phyloP scores from a whole-genome alignment of 1,140 invertebrate species.

The Bombus pascuorum region DNA sequence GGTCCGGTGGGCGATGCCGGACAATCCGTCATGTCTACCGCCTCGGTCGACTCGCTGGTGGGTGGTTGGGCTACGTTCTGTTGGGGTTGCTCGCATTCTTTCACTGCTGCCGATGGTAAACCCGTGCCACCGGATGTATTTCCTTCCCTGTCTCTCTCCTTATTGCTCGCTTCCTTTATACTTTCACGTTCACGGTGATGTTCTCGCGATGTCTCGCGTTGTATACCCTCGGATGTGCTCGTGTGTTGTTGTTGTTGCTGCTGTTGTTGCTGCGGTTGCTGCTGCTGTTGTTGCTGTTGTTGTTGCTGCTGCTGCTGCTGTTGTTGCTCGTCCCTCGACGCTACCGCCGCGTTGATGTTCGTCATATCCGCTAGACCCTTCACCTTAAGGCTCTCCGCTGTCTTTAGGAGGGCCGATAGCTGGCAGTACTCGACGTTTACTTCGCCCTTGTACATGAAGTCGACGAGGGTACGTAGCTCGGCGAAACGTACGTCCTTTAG shows the following conservation, averaged over 20 bases:
- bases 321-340: slow-evolving; percentile 76
- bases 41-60: slow-evolving; percentile 66
- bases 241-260: slow-evolving; percentile 59
- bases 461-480: slow-evolving; percentile 94
- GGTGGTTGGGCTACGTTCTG: slow-evolving; percentile 69
- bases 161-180: slow-evolving; percentile 51
- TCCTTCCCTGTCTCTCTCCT: slow-evolving; percentile 67
- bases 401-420: slow-evolving; percentile 94
- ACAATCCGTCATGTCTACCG: slow-evolving; percentile 75
- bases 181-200: slow-evolving; percentile 65
- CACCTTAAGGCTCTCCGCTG: slow-evolving; percentile 95
- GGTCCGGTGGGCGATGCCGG: slow-evolving; percentile 76
- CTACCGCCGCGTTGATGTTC: slow-evolving; percentile 85
- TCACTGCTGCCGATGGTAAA: slow-evolving; percentile 76
- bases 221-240: slow-evolving; percentile 54
- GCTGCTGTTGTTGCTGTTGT: slow-evolving; percentile 44
- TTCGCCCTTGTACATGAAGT: slow-evolving; percentile 98
- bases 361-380: slow-evolving; percentile 96
- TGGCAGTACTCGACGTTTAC: slow-evolving; percentile 97
- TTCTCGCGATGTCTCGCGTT: slow-evolving; percentile 57
- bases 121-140: slow-evolving; percentile 35
- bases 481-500: slow-evolving; percentile 95
- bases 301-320: slow-evolving; percentile 64
- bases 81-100: slow-evolving; percentile 72
- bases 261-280: slow-evolving; percentile 49